A percentile compares a stretch with the other conserved stretches of the same genome.
These are phyloP conservation scores for Notospermus geniculatus DNA, from an alignment of 1,140 invertebrate genomes.

Conservation along the genomic window DNA sequence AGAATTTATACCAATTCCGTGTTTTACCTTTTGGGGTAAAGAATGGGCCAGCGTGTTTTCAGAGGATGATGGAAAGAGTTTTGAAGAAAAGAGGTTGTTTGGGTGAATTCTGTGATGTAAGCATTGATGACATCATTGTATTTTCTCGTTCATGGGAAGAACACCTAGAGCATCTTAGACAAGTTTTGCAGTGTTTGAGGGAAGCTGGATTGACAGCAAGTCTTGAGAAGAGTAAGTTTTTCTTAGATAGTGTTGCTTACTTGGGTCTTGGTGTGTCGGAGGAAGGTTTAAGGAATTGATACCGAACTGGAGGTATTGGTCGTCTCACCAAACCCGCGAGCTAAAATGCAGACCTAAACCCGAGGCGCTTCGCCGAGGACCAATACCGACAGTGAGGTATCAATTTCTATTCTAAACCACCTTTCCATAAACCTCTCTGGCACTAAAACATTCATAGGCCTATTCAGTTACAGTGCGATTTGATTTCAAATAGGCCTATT, in stretches of 20 bases:
- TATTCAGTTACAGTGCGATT: no score
- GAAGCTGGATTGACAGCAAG: conserved; percentile 50
- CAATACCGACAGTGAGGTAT: no score
- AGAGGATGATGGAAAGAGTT: conserved; percentile 14
- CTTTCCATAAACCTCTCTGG: no score
- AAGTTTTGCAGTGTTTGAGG: conserved; percentile 13
- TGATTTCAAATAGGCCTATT: no score
- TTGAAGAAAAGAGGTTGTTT: conserved; percentile 13
- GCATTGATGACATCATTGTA: conserved; percentile 20
- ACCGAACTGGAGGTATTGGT: no score
- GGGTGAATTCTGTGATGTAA: conserved; percentile 11
- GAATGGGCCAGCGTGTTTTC: conserved; percentile 20
- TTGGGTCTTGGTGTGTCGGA: conserved; percentile 27
- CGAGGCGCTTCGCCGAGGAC: no score
- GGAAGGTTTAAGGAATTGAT: not conserved
- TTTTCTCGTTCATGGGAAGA: conserved; percentile 13
- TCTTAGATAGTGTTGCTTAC: conserved; percentile 24
- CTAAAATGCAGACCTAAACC: no score
- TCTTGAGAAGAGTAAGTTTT: conserved; percentile 54
- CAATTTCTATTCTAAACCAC: no score
- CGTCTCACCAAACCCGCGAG: no score
- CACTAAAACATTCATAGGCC: no score
- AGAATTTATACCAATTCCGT: conserved; percentile 27
- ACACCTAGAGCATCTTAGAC: conserved; percentile 8
- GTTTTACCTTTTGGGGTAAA: conserved; percentile 18